Base-by-base conservation (phyloP, 1,140 invertebrate genomes). In the Microplitis mediator region DNA sequence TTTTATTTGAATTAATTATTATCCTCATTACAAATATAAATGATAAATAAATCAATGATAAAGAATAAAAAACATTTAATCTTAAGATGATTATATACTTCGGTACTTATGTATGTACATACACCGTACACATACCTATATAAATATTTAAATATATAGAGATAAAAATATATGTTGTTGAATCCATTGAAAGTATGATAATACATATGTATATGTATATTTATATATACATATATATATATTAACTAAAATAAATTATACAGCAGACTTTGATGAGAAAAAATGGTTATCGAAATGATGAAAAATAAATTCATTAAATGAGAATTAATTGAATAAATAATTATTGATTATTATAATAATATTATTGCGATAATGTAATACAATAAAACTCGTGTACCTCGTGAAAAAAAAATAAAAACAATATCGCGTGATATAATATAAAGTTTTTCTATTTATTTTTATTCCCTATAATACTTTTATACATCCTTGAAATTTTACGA, bases 121-220 rank as follows among this genome's bases (percentile, higher is more conserved):
- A 79, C 62, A 78, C 74, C 79, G 82, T 81, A 86, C 77, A 81
- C 71, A 79, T 77, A 79, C 68, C 79, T 77, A 82, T 78, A 79
- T 62, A 67, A 60, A 76, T 74, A 81, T 23, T 1, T 23, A 23
- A 23, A 23, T 23, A 23, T 23, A 23, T 23, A 23, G 0, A 23
- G 0, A 23, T 23, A 80, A 84, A 78, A 81, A 82, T 85, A 83
- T 85, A 82, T 85, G 81, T 83, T 81, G 83, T 86, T 86, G 81
- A 87, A 80, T 86, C 82, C 80, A 86, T 85, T 86, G 85, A 87
- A 87, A 87, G 83, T 86, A 86, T 85, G 82, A 85, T 85, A 85
- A 81, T 80, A 82, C 82, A 84, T 80, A 1, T 50, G 13, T 50
- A 50, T 8, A 50, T 74, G 23, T 23, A 78, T 75, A 76, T 80